Evolutionary conservation across 1,140 invertebrate species (phyloP).

Genomic region (Euura lappo): DNA sequence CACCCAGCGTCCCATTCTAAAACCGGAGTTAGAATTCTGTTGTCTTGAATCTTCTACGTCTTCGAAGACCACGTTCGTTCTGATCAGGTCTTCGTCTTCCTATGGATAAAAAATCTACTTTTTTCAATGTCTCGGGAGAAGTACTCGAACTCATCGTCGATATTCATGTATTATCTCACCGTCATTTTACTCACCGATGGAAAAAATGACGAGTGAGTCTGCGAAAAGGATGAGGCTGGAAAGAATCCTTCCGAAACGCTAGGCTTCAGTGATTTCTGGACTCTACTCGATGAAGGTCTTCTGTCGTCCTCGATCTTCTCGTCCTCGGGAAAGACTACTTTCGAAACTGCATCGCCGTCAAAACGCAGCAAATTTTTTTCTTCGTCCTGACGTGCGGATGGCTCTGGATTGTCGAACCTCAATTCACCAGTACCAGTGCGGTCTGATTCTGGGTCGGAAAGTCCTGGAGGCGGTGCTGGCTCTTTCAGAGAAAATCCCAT

Average conservation of each 20-base stretch:
- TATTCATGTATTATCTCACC: no score
- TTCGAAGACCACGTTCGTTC: no score
- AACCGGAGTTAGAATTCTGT: no score
- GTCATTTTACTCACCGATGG: neutral
- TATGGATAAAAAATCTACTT: no score
- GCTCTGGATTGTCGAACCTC: constrained; percentile 26
- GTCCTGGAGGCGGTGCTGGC: constrained; percentile 20
- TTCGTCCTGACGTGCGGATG: constrained; percentile 4
- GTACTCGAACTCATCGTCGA: no score
- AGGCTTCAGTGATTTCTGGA: constrained; percentile 22
- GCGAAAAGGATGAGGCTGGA: neutral
- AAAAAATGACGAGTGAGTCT: neutral
- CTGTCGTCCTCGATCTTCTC: constrained; percentile 9
- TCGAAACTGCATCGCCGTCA: constrained; percentile 16
- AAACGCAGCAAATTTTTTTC: constrained; percentile 20
- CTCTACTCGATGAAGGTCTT: constrained; percentile 13
- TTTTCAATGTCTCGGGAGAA: no score
- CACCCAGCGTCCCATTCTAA: no score
- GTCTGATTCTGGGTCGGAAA: constrained; percentile 18
- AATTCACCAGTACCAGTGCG: constrained; percentile 28
- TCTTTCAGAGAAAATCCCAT: constrained; percentile 9
- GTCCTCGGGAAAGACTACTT: constrained; percentile 39
- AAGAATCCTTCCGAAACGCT: neutral
- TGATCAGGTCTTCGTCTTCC: no score
- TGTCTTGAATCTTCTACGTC: no score